Conservation (phyloP, 2,113 vertebrate genomes). For the Accipiter virgatus region DNA sequence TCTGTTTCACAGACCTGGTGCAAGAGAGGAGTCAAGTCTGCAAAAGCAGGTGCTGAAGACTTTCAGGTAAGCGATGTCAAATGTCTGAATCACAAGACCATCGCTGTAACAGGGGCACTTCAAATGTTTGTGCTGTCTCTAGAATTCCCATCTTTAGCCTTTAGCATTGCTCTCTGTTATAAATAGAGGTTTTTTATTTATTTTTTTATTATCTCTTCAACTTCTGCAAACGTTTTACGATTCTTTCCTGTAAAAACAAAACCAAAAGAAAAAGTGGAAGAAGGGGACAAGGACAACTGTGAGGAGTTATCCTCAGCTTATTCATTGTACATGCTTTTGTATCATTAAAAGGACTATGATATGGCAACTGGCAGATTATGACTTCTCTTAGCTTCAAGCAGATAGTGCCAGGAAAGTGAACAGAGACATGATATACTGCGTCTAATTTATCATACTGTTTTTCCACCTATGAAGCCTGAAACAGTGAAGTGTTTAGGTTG, state of each 20-base stretch:
- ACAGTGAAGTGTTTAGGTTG: background rate
- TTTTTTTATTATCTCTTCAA: background rate
- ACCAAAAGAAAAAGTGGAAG: background rate
- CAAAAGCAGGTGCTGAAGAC: background rate
- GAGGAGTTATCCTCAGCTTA: background rate
- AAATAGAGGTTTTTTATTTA: background rate
- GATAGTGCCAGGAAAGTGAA: conserved; percentile 15
- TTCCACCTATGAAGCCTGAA: background rate
- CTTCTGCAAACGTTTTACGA: background rate
- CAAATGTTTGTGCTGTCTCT: background rate
- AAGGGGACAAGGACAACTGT: background rate
- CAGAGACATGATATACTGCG: background rate
- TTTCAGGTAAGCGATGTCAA: background rate
- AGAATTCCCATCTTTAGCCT: background rate
- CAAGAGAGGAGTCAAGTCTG: background rate
- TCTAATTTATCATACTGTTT: conserved; percentile 5
- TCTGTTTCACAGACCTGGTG: background rate
- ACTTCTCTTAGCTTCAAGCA: conserved; percentile 19
- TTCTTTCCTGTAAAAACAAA: background rate
- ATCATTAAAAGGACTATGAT: background rate
- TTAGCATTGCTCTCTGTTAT: background rate
- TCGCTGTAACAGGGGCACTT: background rate
- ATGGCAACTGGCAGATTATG: background rate
- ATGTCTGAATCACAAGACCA: background rate
- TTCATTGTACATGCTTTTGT: background rate